phyloP scores from a whole-genome alignment of 2,888 invertebrate genomes.

The Acleris emargana region DNA sequence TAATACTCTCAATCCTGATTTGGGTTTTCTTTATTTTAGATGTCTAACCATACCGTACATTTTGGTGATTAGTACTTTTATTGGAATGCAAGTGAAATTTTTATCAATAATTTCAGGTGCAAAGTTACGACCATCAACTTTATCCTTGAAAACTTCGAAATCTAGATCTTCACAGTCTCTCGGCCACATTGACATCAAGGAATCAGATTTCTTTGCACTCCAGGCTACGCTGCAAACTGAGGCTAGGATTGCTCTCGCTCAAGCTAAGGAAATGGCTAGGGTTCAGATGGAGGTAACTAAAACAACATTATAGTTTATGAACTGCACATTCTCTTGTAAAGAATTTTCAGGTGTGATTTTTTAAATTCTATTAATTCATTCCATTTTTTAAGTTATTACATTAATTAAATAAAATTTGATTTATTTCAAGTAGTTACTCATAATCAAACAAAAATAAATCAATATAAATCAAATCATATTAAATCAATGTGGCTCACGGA shows the following conservation, averaged over 20 bases:
- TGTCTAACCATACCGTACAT: neutral
- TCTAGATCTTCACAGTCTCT: constrained; percentile 79
- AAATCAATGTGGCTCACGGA: too few species aligned
- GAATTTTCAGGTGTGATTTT: too few species aligned
- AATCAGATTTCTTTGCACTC: constrained; percentile 91
- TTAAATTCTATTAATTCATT: too few species aligned
- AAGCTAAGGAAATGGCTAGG: constrained; percentile 95
- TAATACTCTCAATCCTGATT: constrained; percentile 25
- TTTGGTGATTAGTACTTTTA: constrained; percentile 2
- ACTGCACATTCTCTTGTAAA: too few species aligned
- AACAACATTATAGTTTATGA: too few species aligned
- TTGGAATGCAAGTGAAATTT: neutral
- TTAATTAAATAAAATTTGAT: too few species aligned
- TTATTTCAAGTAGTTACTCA: too few species aligned
- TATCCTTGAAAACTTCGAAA: constrained; percentile 72
- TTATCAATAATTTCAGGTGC: constrained; percentile 55
- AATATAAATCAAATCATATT: too few species aligned
- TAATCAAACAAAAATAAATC: too few species aligned
- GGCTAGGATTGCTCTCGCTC: constrained; percentile 93
- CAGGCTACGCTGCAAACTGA: constrained; percentile 94
- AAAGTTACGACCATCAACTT: constrained; percentile 73
- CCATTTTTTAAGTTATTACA: too few species aligned
- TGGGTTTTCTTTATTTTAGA: constrained; percentile 4
- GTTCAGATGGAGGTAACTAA: constrained; percentile 92
- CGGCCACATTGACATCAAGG: constrained; percentile 75